Evolutionary conservation across 2,797 vertebrate species (phyloP).

Genomic region (Poeciliopsis infans): DNA sequence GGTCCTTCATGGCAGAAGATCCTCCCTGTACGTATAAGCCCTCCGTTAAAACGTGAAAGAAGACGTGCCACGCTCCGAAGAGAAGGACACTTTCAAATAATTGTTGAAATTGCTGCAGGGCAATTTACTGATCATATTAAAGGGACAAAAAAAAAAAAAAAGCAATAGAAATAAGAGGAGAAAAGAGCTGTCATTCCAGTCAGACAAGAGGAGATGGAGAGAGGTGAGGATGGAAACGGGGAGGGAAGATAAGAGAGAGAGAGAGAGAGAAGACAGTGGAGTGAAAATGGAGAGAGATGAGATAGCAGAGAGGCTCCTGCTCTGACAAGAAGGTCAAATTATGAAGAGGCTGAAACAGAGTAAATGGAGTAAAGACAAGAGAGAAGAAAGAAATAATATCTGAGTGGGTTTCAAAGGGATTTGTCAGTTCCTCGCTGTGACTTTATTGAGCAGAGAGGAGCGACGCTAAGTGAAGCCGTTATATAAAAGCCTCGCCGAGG

Average conservation of each 20-base stretch:
- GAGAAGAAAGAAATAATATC: conserved; percentile 25
- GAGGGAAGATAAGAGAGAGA: conserved; percentile 48
- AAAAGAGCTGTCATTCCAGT: conserved; percentile 21
- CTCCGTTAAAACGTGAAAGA: background rate
- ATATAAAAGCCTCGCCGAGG: conserved; percentile 53
- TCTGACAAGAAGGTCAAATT: conserved; percentile 19
- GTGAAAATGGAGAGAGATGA: conserved; percentile 47
- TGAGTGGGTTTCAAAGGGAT: conserved; percentile 33
- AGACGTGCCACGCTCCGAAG: background rate
- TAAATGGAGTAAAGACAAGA: conserved; percentile 13
- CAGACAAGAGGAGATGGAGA: conserved; percentile 16
- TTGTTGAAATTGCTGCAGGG: conserved; percentile 17
- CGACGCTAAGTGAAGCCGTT: conserved; percentile 46
- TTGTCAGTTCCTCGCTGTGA: conserved; percentile 21
- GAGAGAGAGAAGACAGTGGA: conserved; percentile 21
- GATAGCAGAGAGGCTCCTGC: conserved; percentile 21
- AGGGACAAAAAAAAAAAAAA: conserved; percentile 7
- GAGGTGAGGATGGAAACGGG: conserved; percentile 29
- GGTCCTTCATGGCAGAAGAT: conserved; percentile 20
- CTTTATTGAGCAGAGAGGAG: conserved; percentile 46
- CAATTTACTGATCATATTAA: conserved; percentile 25
- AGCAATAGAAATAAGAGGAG: conserved; percentile 12
- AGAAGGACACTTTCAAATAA: conserved; percentile 35
- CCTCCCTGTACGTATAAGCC: conserved; percentile 23
- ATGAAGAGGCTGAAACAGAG: conserved; percentile 33